Percentiles rank a stretch among this genome's conserved stretches.
Evolutionary conservation across 2,113 vertebrate genomes (phyloP).

Genomic region (Pangasianodon hypophthalmus): DNA sequence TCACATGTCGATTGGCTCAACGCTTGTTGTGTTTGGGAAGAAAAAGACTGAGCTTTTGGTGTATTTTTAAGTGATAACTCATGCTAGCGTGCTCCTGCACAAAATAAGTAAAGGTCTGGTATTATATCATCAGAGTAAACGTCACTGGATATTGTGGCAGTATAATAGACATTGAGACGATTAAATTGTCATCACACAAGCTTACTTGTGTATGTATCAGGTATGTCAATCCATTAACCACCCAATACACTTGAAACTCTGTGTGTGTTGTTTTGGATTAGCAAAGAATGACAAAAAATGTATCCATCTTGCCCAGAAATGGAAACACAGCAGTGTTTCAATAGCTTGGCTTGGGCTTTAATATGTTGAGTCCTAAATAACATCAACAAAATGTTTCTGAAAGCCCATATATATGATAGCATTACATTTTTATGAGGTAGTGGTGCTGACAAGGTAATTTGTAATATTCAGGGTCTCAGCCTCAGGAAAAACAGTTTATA

Average conservation of each 20-base stretch:
- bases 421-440: constrained; percentile 18
- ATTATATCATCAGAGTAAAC: not conserved
- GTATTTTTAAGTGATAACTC: not conserved
- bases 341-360: constrained; percentile 3
- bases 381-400: not conserved
- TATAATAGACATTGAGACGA: not conserved
- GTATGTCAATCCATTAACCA: not conserved
- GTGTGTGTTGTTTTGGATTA: not conserved
- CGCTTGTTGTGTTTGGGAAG: not conserved
- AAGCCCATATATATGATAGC: not conserved
- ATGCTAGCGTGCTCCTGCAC: not conserved
- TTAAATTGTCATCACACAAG: not conserved
- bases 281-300: not conserved
- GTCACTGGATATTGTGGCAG: not conserved
- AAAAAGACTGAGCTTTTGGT: not conserved
- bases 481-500: constrained; percentile 22
- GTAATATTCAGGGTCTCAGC: constrained; percentile 12
- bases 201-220: not conserved
- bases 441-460: constrained; percentile 18
- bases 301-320: not conserved
- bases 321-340: not conserved
- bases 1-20: not conserved
- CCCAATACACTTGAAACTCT: not conserved
- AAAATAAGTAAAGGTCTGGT: not conserved
- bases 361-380: constrained; percentile 9